Evolutionary conservation across 2,113 vertebrate genomes (phyloP).

Genomic region (Grus americana): DNA sequence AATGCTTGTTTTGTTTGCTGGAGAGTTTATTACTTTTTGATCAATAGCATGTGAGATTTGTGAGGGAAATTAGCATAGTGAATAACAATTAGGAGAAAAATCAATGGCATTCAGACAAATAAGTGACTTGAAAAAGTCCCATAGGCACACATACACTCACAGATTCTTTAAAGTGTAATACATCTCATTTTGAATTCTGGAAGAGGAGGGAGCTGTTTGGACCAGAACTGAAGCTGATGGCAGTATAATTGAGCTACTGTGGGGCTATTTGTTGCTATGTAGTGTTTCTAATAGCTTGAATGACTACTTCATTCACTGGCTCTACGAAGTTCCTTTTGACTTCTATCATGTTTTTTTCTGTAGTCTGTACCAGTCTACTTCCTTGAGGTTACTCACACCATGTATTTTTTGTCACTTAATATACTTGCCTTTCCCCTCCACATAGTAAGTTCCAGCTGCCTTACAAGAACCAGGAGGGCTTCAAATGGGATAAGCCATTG

Average conservation of each 20-base stretch:
- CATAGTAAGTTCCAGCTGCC: not conserved
- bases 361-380: not conserved
- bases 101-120: slow-evolving; percentile 94
- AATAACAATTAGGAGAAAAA: slow-evolving; percentile 92
- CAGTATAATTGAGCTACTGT: slow-evolving; percentile 63
- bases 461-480: not conserved
- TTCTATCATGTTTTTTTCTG: not conserved
- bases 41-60: slow-evolving; percentile 92
- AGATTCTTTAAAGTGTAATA: slow-evolving; percentile 76
- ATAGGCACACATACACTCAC: slow-evolving; percentile 71
- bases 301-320: not conserved
- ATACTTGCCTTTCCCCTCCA: not conserved
- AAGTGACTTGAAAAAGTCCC: slow-evolving; percentile 82
- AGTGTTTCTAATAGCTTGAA: slow-evolving; percentile 45
- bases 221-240: slow-evolving; percentile 60
- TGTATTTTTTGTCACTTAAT: not conserved
- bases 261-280: slow-evolving; percentile 57
- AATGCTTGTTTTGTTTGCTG: slow-evolving; percentile 90
- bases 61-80: slow-evolving; percentile 93
- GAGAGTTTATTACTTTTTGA: slow-evolving; percentile 91
- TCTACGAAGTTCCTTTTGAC: not conserved
- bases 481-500: not conserved
- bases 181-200: slow-evolving; percentile 77
- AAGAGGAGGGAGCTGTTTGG: slow-evolving; percentile 48
- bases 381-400: not conserved